phyloP scores from a whole-genome alignment of 2,113 vertebrate species.

The Cryptoleucopteryx plumbea region DNA sequence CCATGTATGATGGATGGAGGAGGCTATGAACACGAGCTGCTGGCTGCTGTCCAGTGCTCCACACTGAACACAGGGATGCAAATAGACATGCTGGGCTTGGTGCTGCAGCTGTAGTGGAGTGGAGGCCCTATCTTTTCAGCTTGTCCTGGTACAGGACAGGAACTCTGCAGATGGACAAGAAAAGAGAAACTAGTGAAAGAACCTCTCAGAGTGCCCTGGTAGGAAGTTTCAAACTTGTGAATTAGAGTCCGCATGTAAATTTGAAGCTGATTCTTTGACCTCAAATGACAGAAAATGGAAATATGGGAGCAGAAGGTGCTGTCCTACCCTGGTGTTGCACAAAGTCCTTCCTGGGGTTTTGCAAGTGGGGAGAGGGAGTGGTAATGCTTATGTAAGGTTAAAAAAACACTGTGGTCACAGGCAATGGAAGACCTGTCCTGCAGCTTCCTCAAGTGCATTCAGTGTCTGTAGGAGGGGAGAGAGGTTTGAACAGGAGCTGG shows the following conservation, averaged over 20 bases:
- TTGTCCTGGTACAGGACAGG: background rate
- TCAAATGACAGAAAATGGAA: background rate
- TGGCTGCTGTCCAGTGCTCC: no score
- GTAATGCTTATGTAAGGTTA: background rate
- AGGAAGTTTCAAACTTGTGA: background rate
- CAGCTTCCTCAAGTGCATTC: background rate
- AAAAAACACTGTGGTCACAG: background rate
- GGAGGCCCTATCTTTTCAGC: background rate
- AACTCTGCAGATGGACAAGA: background rate
- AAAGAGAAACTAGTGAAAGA: background rate
- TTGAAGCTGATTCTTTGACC: background rate
- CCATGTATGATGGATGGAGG: background rate
- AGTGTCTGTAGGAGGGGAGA: background rate
- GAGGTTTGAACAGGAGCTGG: background rate
- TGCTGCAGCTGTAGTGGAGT: background rate
- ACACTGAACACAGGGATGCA: no score
- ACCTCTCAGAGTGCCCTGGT: background rate
- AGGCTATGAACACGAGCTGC: background rate
- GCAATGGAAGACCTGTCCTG: background rate
- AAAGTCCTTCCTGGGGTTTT: background rate
- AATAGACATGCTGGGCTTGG: accelerated
- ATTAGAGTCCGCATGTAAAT: background rate
- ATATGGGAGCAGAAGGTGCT: background rate
- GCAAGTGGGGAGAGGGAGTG: no score
- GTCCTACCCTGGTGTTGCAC: background rate